A percentile compares a stretch with the other conserved stretches of the same genome.
Conservation (phyloP, 1,140 invertebrate genomes). For the Sitobion miscanthi region DNA sequence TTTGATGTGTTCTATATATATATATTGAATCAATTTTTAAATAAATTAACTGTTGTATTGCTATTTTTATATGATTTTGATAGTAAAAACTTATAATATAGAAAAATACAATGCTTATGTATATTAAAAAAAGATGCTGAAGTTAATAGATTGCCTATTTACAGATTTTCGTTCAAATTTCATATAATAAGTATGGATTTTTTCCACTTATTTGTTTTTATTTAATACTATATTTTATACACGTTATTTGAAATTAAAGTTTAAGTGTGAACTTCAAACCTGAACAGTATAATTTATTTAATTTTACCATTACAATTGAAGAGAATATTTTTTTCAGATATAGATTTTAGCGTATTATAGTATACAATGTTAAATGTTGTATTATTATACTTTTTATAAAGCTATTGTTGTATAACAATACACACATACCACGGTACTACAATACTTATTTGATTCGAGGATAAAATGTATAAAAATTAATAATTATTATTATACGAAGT, state of each 20-base stretch:
- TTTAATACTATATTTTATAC: background rate
- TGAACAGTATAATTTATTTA: background rate
- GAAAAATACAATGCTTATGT: background rate
- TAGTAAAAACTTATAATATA: background rate
- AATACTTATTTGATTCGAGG: slow-evolving; percentile 1
- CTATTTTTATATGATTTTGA: background rate
- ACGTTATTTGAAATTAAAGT: background rate
- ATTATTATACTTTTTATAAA: background rate
- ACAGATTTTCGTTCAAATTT: background rate
- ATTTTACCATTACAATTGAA: background rate
- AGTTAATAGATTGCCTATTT: background rate
- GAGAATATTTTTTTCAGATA: background rate
- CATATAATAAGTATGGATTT: background rate
- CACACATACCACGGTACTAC: background rate
- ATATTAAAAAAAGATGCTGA: background rate
- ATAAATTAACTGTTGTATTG: no score
- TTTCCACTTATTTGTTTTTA: background rate
- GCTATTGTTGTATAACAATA: background rate
- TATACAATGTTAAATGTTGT: background rate
- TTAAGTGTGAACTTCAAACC: background rate
- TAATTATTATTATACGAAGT: background rate
- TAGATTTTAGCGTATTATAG: background rate
- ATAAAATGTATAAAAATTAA: slow-evolving; percentile 18
- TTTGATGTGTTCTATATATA: no score
- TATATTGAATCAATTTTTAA: no score